Evolutionary conservation across 2,113 vertebrate species (phyloP).

Genomic region (Tragulus kanchil): DNA sequence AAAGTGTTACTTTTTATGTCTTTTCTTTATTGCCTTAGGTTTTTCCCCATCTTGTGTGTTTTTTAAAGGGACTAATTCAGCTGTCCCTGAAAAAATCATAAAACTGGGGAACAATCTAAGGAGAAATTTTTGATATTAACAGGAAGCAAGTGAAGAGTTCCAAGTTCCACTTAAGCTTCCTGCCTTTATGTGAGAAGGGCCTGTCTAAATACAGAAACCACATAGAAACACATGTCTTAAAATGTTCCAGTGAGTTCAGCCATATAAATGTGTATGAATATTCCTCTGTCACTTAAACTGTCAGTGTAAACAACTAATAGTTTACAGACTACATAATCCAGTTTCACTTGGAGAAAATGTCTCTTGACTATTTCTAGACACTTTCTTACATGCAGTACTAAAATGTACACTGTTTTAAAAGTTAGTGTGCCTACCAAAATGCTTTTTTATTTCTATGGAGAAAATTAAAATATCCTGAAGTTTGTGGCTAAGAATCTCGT

Average conservation of each 20-base stretch:
- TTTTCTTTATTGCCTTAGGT: slow-evolving; percentile 38
- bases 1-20: neutral
- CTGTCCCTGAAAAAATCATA: neutral
- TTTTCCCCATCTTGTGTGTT: neutral
- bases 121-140: neutral
- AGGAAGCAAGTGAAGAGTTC: neutral
- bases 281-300: neutral
- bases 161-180: neutral
- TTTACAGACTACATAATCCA: neutral
- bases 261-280: neutral
- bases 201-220: neutral
- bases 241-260: neutral
- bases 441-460: slow-evolving; percentile 28
- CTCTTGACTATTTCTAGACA: slow-evolving; percentile 13
- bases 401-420: slow-evolving; percentile 57
- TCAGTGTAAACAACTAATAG: neutral
- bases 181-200: neutral
- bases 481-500: slow-evolving; percentile 43
- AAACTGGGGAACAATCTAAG: neutral
- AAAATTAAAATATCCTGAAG: slow-evolving; percentile 56
- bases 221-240: neutral
- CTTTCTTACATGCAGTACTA: neutral
- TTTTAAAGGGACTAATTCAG: neutral
- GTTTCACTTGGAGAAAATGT: neutral
- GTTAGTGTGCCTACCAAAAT: slow-evolving; percentile 7